Percentiles rank a stretch among this genome's conserved stretches.
Conservation (phyloP, 2,797 vertebrate species). For the Uromys caudimaculatus region DNA sequence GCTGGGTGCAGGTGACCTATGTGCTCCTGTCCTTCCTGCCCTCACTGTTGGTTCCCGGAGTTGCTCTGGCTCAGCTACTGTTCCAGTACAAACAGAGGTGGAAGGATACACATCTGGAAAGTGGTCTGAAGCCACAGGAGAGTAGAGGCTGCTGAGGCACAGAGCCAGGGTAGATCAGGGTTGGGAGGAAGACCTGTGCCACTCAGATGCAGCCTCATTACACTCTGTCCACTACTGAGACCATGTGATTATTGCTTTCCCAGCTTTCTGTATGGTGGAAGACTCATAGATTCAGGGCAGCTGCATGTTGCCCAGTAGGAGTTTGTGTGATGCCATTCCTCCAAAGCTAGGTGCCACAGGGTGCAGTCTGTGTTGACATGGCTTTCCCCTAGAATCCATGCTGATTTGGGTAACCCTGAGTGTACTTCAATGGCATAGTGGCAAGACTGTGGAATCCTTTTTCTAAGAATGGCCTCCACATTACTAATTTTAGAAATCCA, state of each 20-base stretch:
- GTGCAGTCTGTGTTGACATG: background rate
- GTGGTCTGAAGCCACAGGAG: background rate
- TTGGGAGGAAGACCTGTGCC: background rate
- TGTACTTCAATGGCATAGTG: background rate
- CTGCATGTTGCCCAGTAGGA: fast-evolving
- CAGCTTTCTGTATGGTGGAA: background rate
- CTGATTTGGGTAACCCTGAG: background rate
- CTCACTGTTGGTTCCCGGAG: slow-evolving; percentile 87
- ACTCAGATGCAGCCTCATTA: background rate
- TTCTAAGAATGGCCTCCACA: background rate
- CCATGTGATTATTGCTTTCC: background rate
- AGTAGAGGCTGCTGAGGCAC: background rate
- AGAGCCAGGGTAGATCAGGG: background rate
- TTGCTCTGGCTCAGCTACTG: slow-evolving; percentile 86
- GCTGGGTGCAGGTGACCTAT: slow-evolving; percentile 90
- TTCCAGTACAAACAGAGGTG: slow-evolving; percentile 5
- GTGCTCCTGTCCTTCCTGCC: slow-evolving; percentile 89
- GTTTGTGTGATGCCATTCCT: background rate
- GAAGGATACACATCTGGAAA: background rate
- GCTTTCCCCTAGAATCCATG: background rate
- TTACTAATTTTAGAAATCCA: too few species aligned
- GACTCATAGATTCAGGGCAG: background rate
- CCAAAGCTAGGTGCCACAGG: background rate
- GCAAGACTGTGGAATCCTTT: background rate
- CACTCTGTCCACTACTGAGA: fast-evolving